These are phyloP conservation scores for Eilema caniola DNA, from an alignment of 2,888 invertebrate genomes.

Conservation along the genomic window DNA sequence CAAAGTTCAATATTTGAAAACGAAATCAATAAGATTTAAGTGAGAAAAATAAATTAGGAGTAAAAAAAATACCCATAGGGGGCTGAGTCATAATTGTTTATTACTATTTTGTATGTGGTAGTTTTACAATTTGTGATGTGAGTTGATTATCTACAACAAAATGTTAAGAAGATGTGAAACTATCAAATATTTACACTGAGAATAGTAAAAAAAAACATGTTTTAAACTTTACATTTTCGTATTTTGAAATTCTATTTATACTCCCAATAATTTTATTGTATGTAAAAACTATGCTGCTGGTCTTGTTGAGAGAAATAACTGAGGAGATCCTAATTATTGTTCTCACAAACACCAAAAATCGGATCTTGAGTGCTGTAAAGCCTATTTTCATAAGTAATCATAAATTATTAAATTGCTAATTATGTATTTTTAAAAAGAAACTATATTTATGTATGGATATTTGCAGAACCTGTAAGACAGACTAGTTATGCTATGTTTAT, in stretches of 20 bases:
- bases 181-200: not conserved
- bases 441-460: too few species aligned
- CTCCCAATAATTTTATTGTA: not conserved
- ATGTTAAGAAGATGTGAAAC: not conserved
- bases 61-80: too few species aligned
- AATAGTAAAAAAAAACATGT: too few species aligned
- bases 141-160: not conserved
- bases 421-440: too few species aligned
- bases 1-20: conserved; percentile 32
- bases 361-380: too few species aligned
- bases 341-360: too few species aligned
- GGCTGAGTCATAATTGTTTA: not conserved
- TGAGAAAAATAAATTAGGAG: not conserved
- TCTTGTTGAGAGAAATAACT: not conserved
- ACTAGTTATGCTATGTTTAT: too few species aligned
- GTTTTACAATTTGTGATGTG: not conserved
- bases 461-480: too few species aligned
- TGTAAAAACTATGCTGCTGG: not conserved
- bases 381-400: too few species aligned
- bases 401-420: too few species aligned
- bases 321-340: not conserved
- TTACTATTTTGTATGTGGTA: not conserved
- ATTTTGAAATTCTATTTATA: too few species aligned
- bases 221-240: too few species aligned
- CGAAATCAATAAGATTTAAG: not conserved